These are phyloP conservation scores for Phasianus colchicus DNA, from an alignment of 2,113 vertebrate genomes.

Conservation along the genomic window DNA sequence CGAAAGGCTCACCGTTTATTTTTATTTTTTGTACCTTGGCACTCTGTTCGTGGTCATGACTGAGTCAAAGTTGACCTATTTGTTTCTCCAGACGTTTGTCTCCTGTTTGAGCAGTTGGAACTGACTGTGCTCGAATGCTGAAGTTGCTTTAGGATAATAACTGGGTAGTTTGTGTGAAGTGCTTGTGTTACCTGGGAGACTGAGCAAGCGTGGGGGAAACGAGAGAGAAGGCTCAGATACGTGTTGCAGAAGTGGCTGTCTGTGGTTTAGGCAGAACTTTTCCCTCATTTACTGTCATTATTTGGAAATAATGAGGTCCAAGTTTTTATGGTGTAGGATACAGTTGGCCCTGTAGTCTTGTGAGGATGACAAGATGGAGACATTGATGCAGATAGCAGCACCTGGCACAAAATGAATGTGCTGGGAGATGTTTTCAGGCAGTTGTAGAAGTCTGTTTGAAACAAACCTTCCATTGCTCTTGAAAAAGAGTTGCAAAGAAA, in stretches of 20 bases:
- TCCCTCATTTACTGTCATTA: not conserved
- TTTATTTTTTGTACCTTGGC: not conserved
- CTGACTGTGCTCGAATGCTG: not conserved
- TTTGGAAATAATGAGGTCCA: not conserved
- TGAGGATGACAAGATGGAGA: not conserved
- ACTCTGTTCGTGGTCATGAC: accelerated
- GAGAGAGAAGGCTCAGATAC: not conserved
- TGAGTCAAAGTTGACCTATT: not conserved
- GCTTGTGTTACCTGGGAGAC: not conserved
- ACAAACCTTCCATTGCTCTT: slow-evolving; percentile 5
- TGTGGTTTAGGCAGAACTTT: not conserved
- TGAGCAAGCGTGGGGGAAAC: not conserved
- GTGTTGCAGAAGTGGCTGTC: not conserved
- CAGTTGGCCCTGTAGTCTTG: not conserved
- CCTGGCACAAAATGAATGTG: not conserved
- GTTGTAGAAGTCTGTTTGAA: not conserved
- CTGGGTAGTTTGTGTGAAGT: accelerated
- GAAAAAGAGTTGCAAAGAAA: slow-evolving; percentile 10
- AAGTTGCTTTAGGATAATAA: not conserved
- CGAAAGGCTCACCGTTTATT: not conserved
- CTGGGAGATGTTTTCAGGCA: not conserved
- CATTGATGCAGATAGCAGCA: not conserved
- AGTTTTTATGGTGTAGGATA: not conserved
- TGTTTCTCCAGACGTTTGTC: not conserved
- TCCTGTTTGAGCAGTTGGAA: not conserved